phyloP scores from a whole-genome alignment of 2,113 vertebrate species.

The Numenius arquata region DNA sequence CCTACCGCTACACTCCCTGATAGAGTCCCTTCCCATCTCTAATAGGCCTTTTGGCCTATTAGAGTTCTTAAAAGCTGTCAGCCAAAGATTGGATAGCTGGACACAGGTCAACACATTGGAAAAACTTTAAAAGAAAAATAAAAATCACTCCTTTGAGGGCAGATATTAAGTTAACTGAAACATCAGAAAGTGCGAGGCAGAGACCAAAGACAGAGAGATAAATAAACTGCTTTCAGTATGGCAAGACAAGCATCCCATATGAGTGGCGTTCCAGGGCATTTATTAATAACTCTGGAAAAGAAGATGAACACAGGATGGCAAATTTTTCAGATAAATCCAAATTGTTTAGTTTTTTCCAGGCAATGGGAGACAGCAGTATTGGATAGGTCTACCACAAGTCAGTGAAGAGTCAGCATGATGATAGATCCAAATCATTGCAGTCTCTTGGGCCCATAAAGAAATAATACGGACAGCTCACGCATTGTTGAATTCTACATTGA shows the following conservation, averaged over 20 bases:
- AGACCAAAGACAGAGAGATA: neutral
- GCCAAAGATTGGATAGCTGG: neutral
- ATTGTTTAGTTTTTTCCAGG: neutral
- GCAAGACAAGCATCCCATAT: neutral
- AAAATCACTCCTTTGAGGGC: neutral
- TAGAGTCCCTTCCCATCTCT: too few species aligned
- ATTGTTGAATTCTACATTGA: neutral
- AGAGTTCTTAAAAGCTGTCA: neutral
- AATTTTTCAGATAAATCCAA: neutral
- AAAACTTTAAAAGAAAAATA: neutral
- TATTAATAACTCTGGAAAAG: neutral
- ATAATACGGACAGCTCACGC: neutral
- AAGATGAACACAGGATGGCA: neutral
- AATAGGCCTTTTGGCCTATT: neutral
- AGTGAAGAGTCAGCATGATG: neutral
- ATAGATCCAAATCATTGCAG: neutral
- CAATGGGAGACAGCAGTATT: neutral
- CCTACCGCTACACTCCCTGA: too few species aligned
- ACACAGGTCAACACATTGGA: neutral
- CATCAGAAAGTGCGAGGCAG: neutral
- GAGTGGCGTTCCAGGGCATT: neutral
- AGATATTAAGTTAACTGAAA: neutral
- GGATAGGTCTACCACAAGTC: neutral
- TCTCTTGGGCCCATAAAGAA: neutral
- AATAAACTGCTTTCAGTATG: neutral